A percentile compares a stretch with the other conserved stretches of the same genome.
Conservation (phyloP, 2,888 invertebrate species). For the Nemotelus nigrinus region DNA sequence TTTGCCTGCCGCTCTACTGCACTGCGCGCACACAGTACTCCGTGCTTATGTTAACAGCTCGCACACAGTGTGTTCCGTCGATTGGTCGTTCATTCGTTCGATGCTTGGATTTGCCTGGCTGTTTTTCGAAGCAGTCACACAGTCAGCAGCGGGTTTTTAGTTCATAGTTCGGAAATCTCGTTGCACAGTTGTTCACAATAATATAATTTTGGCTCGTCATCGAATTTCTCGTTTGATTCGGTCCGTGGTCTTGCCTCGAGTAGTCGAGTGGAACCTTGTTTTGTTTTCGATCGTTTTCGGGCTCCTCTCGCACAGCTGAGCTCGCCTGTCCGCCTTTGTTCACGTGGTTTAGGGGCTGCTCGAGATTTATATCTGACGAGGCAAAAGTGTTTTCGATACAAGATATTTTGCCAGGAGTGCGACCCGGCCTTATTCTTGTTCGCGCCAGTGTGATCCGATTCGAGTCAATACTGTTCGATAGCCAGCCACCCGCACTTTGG, state of each 20-base stretch:
- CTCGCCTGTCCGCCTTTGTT: neutral
- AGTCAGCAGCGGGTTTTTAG: slow-evolving; percentile 16
- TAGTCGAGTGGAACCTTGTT: neutral
- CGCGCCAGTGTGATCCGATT: slow-evolving; percentile 5
- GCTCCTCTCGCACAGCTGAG: neutral
- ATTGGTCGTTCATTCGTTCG: slow-evolving; percentile 7
- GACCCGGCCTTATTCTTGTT: neutral
- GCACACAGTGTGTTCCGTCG: slow-evolving; percentile 16
- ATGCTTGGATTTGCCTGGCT: neutral
- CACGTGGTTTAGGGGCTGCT: slow-evolving; percentile 7
- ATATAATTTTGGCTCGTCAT: slow-evolving; percentile 35
- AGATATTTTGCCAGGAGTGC: neutral
- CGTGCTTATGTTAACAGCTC: slow-evolving; percentile 10
- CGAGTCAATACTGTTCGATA: no score
- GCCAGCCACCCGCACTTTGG: no score
- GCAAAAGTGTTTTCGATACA: neutral
- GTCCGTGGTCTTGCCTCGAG: slow-evolving; percentile 11
- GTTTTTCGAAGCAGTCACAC: slow-evolving; percentile 4
- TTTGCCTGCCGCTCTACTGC: slow-evolving; percentile 7
- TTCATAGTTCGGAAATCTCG: slow-evolving; percentile 22
- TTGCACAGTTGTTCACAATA: slow-evolving; percentile 15
- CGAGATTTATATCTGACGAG: neutral
- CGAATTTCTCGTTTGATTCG: slow-evolving; percentile 25
- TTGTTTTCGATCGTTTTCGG: neutral
- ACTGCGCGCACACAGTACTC: slow-evolving; percentile 19